Evolutionary conservation across 2,888 invertebrate genomes (phyloP).

Genomic region (Dolichomitus sp.): DNA sequence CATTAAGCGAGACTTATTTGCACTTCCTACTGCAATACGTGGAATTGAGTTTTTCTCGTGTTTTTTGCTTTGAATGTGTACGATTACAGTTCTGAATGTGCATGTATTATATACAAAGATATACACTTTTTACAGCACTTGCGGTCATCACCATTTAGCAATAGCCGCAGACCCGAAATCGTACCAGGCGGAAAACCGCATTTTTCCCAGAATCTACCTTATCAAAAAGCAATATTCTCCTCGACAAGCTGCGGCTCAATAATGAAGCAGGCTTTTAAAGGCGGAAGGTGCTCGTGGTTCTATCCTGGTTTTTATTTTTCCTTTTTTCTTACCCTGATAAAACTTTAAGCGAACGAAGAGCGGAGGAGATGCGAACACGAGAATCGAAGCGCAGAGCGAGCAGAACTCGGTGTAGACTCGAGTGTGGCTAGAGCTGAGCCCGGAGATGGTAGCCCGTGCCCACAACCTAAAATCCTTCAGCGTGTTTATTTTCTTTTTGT

Average conservation of each 20-base stretch:
- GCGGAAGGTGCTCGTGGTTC: conserved; percentile 15
- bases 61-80: background rate
- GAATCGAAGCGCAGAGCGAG: conserved; percentile 21
- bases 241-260: conserved; percentile 28
- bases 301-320: conserved; percentile 9
- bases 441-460: background rate
- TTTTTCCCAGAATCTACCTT: conserved; percentile 19
- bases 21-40: background rate
- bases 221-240: conserved; percentile 48
- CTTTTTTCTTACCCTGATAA: conserved; percentile 31
- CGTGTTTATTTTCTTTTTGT: conserved; percentile 40
- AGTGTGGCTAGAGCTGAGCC: conserved; percentile 30
- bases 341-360: conserved; percentile 45
- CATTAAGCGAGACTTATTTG: conserved; percentile 4
- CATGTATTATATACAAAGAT: background rate
- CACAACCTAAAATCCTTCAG: conserved; percentile 39
- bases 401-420: conserved; percentile 35
- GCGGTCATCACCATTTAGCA: conserved; percentile 4
- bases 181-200: background rate
- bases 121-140: conserved; percentile 1
- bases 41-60: background rate
- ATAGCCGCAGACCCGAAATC: conserved; percentile 6
- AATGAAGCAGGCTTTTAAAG: conserved; percentile 52
- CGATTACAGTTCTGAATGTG: background rate
- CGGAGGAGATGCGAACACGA: conserved; percentile 21